phyloP scores from a whole-genome alignment of 2,888 invertebrate species.

The Doris montereyensis region DNA sequence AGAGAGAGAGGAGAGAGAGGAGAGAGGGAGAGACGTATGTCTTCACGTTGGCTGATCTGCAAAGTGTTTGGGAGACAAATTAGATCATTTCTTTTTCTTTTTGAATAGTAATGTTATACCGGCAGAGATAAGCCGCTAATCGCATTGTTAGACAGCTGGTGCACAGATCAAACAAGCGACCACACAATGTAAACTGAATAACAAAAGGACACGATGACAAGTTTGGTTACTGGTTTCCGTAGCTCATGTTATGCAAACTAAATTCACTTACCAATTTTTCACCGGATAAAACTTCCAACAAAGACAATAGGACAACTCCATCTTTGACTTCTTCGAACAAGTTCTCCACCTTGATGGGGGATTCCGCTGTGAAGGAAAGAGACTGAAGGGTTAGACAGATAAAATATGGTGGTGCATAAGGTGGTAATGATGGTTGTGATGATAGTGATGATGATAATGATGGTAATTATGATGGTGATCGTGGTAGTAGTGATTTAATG shows the following conservation, averaged over 20 bases:
- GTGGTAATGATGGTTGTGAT: conserved; percentile 1
- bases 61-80: too few relatives aligned
- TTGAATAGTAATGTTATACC: too few relatives aligned
- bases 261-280: conserved; percentile 85
- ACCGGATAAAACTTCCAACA: conserved; percentile 94
- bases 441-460: conserved; percentile 8
- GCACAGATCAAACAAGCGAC: background rate
- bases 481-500: background rate
- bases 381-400: too few relatives aligned
- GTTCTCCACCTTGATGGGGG: conserved; percentile 94
- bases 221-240: background rate
- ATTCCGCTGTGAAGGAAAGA: conserved; percentile 40
- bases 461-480: background rate
- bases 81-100: too few relatives aligned
- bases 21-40: background rate
- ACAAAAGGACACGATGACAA: background rate
- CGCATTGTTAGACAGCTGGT: background rate
- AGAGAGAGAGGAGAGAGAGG: background rate
- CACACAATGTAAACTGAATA: background rate
- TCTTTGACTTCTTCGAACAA: conserved; percentile 96
- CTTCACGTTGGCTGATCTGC: too few relatives aligned
- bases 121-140: background rate
- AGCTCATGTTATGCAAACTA: background rate
- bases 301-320: conserved; percentile 92
- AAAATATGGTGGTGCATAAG: background rate